These are phyloP conservation scores for Tychaedon coryphoeus DNA, from an alignment of 2,113 vertebrate genomes.

Conservation along the genomic window DNA sequence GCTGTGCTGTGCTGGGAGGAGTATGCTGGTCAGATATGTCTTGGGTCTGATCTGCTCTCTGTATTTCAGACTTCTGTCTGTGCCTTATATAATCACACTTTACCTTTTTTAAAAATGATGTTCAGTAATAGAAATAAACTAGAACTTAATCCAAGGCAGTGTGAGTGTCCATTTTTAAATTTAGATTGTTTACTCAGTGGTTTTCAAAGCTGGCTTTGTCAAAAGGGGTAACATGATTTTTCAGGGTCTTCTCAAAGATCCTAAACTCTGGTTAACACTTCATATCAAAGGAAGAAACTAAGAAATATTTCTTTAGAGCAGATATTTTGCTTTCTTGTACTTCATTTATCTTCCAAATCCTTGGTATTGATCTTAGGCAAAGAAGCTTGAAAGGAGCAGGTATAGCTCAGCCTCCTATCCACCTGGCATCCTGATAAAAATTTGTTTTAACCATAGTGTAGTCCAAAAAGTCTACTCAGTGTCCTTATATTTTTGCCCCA, in stretches of 20 bases:
- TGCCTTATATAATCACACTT: neutral
- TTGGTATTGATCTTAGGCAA: neutral
- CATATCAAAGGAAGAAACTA: neutral
- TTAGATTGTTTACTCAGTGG: neutral
- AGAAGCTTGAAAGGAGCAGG: neutral
- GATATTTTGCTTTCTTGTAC: neutral
- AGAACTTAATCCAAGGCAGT: neutral
- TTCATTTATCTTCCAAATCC: neutral
- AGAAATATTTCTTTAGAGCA: neutral
- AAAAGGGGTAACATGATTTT: neutral
- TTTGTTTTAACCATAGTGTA: neutral
- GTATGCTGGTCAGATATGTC: neutral
- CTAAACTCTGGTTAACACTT: neutral
- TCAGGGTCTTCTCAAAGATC: neutral
- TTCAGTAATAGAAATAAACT: neutral
- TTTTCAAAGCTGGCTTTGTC: neutral
- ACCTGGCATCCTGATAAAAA: neutral
- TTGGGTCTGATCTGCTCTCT: neutral
- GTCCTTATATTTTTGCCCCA: neutral
- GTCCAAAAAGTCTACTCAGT: neutral
- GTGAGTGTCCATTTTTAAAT: neutral
- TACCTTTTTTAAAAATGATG: neutral
- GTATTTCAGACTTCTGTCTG: neutral
- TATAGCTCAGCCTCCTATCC: neutral
- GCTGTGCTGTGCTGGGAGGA: neutral